phyloP scores from a whole-genome alignment of 2,888 invertebrate genomes.

The Eueremaeus valkanovi region DNA sequence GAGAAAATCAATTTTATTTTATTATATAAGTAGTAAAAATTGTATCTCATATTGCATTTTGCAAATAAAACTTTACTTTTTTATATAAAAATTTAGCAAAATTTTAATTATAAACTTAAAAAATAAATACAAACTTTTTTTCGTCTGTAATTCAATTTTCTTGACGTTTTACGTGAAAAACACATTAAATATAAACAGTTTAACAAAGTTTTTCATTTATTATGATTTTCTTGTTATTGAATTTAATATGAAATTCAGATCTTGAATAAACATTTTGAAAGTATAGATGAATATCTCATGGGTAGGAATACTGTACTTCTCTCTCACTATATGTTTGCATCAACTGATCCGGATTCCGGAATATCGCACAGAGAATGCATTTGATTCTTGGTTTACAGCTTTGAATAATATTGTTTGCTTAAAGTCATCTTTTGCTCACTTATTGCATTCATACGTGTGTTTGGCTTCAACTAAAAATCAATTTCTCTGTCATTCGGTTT shows the following conservation, averaged over 20 bases:
- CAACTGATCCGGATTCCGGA: not conserved
- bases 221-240: not conserved
- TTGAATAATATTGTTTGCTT: constrained; percentile 7
- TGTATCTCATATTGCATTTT: too few relatives aligned
- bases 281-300: constrained; percentile 5
- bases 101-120: too few relatives aligned
- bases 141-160: too few relatives aligned
- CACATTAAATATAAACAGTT: not conserved
- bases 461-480: too few relatives aligned
- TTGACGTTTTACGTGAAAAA: too few relatives aligned
- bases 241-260: not conserved
- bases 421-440: not conserved
- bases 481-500: not conserved
- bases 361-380: not conserved
- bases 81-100: too few relatives aligned
- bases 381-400: not conserved
- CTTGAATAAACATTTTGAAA: constrained; percentile 4
- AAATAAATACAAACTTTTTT: too few relatives aligned
- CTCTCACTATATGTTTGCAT: not conserved
- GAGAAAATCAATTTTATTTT: too few relatives aligned
- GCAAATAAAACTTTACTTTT: too few relatives aligned
- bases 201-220: not conserved
- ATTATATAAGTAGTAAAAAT: too few relatives aligned
- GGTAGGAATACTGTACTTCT: too few relatives aligned
- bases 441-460: too few relatives aligned